A percentile compares a stretch with the other conserved stretches of the same genome.
These are phyloP conservation scores for Pantherophis alleghaniensis DNA, from an alignment of 2,797 vertebrate genomes.

Conservation along the genomic window DNA sequence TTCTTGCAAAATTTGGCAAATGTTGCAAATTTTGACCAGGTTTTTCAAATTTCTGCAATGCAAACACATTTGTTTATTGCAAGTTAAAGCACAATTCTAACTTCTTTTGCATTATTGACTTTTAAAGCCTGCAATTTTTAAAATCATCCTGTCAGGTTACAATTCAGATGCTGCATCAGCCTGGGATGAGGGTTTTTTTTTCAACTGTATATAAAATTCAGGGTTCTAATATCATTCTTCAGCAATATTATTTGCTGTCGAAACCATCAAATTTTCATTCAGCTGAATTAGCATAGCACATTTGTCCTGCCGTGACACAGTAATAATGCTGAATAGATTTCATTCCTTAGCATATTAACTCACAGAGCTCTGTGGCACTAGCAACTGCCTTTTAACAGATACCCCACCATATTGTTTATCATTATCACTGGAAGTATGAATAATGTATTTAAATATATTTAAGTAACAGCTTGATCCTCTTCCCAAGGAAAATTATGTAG, in stretches of 20 bases:
- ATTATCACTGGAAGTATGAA: background rate
- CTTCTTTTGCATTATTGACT: background rate
- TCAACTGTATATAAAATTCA: background rate
- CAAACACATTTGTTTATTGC: background rate
- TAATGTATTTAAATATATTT: conserved; percentile 18
- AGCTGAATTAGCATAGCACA: conserved; percentile 5
- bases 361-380: conserved; percentile 13
- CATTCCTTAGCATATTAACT: conserved; percentile 12
- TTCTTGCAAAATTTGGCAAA: background rate
- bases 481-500: background rate
- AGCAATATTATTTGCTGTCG: conserved; percentile 16
- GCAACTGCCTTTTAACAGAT: conserved; percentile 8
- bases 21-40: background rate
- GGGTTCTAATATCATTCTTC: background rate
- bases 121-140: background rate
- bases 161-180: background rate
- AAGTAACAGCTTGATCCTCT: background rate
- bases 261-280: conserved; percentile 35
- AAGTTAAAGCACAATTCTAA: background rate
- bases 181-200: background rate
- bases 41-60: background rate
- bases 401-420: background rate
- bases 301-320: conserved; percentile 3
- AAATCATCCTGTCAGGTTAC: background rate
- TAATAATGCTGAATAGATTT: background rate